Percentiles rank a stretch among this genome's conserved stretches.
phyloP scores from a whole-genome alignment of 1,140 invertebrate species.

The Neodiprion lecontei region DNA sequence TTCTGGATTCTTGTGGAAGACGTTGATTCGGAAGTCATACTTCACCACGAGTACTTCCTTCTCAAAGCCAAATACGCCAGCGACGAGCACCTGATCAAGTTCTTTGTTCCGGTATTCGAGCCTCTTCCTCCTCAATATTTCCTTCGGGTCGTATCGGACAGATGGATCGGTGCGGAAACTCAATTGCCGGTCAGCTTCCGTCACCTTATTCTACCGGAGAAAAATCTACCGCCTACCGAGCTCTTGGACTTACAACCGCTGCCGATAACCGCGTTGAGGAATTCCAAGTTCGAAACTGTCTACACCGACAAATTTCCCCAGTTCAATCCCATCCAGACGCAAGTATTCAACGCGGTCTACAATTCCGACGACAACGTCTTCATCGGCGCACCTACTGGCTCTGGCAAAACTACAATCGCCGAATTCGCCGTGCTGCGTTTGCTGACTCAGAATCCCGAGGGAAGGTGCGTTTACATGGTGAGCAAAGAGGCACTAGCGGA shows the following conservation, averaged over 20 bases:
- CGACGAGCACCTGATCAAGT: conserved; percentile 97
- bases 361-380: conserved; percentile 99
- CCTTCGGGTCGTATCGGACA: conserved; percentile 79
- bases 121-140: conserved; percentile 98
- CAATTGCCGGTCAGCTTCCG: conserved; percentile 97
- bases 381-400: conserved; percentile 96
- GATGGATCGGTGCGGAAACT: conserved; percentile 93
- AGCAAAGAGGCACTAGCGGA: conserved; percentile 92
- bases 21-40: conserved; percentile 93
- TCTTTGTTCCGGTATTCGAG: conserved; percentile 98
- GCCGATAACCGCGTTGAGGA: conserved; percentile 85
- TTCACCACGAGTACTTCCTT: conserved; percentile 98
- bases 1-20: conserved; percentile 99
- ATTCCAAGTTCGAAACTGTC: conserved; percentile 84
- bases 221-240: conserved; percentile 97
- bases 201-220: conserved; percentile 97
- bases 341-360: conserved; percentile 99
- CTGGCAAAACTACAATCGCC: conserved; percentile 95
- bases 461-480: conserved; percentile 91
- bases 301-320: conserved; percentile 89
- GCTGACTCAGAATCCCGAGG: conserved; percentile 76
- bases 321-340: conserved; percentile 99
- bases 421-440: conserved; percentile 96
- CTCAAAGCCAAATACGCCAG: conserved; percentile 93
- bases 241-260: conserved; percentile 97